These are phyloP conservation scores for Therioaphis trifolii DNA, from an alignment of 2,888 invertebrate species.

Conservation along the genomic window DNA sequence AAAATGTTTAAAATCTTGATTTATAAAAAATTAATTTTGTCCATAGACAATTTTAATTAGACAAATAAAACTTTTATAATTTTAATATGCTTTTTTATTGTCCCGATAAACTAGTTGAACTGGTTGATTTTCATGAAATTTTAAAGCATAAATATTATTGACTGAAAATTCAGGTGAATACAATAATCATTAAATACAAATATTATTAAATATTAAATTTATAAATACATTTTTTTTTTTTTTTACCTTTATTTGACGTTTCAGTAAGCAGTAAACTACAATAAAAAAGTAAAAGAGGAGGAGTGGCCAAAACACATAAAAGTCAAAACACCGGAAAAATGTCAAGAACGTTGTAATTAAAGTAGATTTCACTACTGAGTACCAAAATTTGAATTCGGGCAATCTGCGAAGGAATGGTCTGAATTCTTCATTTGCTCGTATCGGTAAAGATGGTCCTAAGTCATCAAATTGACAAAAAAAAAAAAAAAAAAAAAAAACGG, in stretches of 20 bases:
- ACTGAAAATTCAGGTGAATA: too few species aligned
- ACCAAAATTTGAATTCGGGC: constrained; percentile 99
- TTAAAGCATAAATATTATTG: constrained; percentile 8
- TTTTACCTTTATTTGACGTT: constrained; percentile 97
- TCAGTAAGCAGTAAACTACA: constrained; percentile 98
- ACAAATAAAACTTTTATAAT: too few species aligned
- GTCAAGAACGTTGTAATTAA: constrained; percentile 90
- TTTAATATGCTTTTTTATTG: too few species aligned
- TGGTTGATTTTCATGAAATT: too few species aligned
- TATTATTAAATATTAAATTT: too few species aligned
- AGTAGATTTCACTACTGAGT: constrained; percentile 95
- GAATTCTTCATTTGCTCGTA: constrained; percentile 95
- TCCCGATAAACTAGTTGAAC: too few species aligned
- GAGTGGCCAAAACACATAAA: constrained; percentile 99
- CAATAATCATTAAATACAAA: too few species aligned
- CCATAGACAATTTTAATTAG: too few species aligned
- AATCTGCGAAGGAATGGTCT: constrained; percentile 94
- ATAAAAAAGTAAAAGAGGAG: constrained; percentile 99
- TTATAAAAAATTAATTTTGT: too few species aligned
- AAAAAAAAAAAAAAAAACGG: constrained; percentile 14
- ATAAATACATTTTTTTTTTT: too few species aligned
- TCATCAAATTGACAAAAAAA: constrained; percentile 71
- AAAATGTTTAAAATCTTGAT: too few species aligned
- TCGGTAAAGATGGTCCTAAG: constrained; percentile 93
- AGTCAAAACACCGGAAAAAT: constrained; percentile 96